Conservation (phyloP, 2,888 invertebrate species). For the Gymnoscelis rufifasciata region DNA sequence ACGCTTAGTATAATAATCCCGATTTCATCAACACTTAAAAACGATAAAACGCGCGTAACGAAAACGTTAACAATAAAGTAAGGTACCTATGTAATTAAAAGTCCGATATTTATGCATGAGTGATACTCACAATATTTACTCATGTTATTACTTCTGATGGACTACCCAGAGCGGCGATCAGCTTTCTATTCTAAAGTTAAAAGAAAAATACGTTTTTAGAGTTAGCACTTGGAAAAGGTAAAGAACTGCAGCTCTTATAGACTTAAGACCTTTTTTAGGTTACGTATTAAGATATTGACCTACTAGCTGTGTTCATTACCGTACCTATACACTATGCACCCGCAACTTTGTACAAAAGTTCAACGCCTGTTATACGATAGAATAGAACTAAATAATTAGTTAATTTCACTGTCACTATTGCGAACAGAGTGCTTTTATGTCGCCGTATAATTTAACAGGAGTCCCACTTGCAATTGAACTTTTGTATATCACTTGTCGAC, state of each 20-base stretch:
- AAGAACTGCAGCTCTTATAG: slow-evolving; percentile 29
- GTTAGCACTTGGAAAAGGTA: slow-evolving; percentile 31
- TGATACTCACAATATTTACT: slow-evolving; percentile 61
- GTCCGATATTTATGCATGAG: slow-evolving; percentile 28
- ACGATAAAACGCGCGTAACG: slow-evolving; percentile 12
- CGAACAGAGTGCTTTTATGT: not conserved
- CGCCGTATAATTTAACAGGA: not conserved
- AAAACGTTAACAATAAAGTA: slow-evolving; percentile 1
- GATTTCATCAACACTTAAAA: slow-evolving; percentile 14
- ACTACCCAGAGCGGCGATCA: slow-evolving; percentile 46
- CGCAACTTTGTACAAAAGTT: slow-evolving; percentile 73
- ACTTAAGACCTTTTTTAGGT: not conserved
- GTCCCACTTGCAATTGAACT: slow-evolving; percentile 51
- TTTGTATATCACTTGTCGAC: slow-evolving; percentile 44
- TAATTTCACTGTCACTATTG: no score
- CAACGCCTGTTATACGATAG: slow-evolving; percentile 37
- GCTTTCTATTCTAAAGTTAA: slow-evolving; percentile 59
- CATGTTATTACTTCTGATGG: slow-evolving; percentile 51
- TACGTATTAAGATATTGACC: slow-evolving; percentile 1
- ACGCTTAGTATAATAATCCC: slow-evolving; percentile 29
- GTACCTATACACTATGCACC: slow-evolving; percentile 36
- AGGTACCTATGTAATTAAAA: slow-evolving; percentile 1
- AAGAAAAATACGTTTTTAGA: slow-evolving; percentile 47
- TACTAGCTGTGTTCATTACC: slow-evolving; percentile 31
- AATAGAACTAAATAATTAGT: no score